Evolutionary conservation across 2,888 invertebrate genomes (phyloP).

Genomic region (Opisthograptis luteolata): DNA sequence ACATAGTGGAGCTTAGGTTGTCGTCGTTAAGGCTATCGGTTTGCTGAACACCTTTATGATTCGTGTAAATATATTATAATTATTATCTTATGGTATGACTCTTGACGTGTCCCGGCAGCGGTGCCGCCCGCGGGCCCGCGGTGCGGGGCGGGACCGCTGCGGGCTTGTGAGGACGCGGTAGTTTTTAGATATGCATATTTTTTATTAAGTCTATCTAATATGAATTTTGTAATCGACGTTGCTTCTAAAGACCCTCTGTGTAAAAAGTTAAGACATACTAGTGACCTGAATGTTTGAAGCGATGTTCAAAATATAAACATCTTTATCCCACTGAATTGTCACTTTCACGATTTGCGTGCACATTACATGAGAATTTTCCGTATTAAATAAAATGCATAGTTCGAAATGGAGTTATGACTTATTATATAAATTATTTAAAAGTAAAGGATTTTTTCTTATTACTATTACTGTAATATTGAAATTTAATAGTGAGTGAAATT

Average conservation of each 20-base stretch:
- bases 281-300: slow-evolving; percentile 83
- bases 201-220: slow-evolving; percentile 83
- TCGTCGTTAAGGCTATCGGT: slow-evolving; percentile 79
- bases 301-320: slow-evolving; percentile 70
- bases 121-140: slow-evolving; percentile 31
- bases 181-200: slow-evolving; percentile 82
- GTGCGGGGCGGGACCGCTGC: slow-evolving; percentile 30
- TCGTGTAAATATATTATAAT: slow-evolving; percentile 83
- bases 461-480: slow-evolving; percentile 82
- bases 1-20: slow-evolving; percentile 82
- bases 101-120: slow-evolving; percentile 49
- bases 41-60: slow-evolving; percentile 81
- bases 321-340: slow-evolving; percentile 81
- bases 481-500: slow-evolving; percentile 83
- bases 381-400: slow-evolving; percentile 62
- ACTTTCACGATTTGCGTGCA: slow-evolving; percentile 81
- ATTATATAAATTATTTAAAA: slow-evolving; percentile 81
- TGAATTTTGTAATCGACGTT: slow-evolving; percentile 83
- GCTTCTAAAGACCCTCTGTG: slow-evolving; percentile 83
- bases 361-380: slow-evolving; percentile 74
- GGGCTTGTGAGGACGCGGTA: slow-evolving; percentile 60
- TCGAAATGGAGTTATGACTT: slow-evolving; percentile 79
- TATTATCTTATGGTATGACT: slow-evolving; percentile 78
- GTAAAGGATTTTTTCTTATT: slow-evolving; percentile 76
- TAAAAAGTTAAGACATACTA: slow-evolving; percentile 83